Conservation (phyloP, 2,113 vertebrate genomes). For the Azemiops feae region DNA sequence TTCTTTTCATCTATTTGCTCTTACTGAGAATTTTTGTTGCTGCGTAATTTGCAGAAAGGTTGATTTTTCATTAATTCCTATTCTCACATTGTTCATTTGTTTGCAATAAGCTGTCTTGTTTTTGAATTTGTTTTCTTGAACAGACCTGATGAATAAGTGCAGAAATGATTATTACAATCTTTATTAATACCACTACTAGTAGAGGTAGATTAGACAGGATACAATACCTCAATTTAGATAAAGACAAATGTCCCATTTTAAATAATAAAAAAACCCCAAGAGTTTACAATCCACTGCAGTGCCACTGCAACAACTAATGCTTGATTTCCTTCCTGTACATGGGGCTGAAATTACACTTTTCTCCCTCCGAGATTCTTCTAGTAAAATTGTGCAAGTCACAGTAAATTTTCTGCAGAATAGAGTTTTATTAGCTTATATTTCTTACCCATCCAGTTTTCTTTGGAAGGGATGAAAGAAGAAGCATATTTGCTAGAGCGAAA, state of each 20-base stretch:
- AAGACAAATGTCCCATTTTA: not conserved
- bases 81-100: not conserved
- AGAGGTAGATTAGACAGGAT: not conserved
- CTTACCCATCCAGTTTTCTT: conserved; percentile 19
- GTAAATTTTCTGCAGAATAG: conserved; percentile 24
- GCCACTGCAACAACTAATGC: not conserved
- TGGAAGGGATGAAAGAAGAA: not conserved
- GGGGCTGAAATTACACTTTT: not conserved
- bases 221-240: not conserved
- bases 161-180: not conserved
- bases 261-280: not conserved
- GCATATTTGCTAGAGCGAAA: conserved; percentile 27
- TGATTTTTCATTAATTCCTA: not conserved
- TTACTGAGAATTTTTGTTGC: rapidly evolving
- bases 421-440: conserved; percentile 49
- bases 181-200: not conserved
- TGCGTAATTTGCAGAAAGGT: not conserved
- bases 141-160: not conserved
- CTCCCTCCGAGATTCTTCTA: conserved; percentile 23
- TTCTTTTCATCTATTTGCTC: rapidly evolving
- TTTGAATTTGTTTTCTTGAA: not conserved
- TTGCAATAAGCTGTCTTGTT: not conserved
- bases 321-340: not conserved
- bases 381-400: conserved; percentile 6
- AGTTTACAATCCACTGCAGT: not conserved